A percentile compares a stretch with the other conserved stretches of the same genome.
Evolutionary conservation across 2,888 invertebrate species (phyloP).

Genomic region (Allygus modestus): DNA sequence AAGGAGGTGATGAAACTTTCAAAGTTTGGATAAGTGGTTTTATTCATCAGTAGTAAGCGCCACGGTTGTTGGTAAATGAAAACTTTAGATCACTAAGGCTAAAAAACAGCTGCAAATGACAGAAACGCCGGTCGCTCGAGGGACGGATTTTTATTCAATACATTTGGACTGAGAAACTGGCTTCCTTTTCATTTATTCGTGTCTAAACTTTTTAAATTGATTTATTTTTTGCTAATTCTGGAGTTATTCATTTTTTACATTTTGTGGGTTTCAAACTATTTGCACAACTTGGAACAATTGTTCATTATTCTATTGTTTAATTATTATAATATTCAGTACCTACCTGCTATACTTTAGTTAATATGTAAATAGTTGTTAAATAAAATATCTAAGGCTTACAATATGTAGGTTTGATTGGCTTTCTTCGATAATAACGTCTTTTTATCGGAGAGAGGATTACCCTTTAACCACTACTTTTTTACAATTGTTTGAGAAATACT

Average conservation of each 20-base stretch:
- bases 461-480: too few species aligned
- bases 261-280: background rate
- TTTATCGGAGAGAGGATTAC: too few species aligned
- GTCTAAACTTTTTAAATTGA: conserved; percentile 45
- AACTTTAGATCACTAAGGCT: conserved; percentile 41
- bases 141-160: conserved; percentile 54
- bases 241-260: background rate
- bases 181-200: conserved; percentile 43
- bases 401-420: too few species aligned
- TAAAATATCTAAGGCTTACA: too few species aligned
- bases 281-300: too few species aligned
- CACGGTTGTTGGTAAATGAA: conserved; percentile 43
- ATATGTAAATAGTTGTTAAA: too few species aligned
- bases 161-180: conserved; percentile 19
- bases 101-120: conserved; percentile 53
- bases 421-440: too few species aligned
- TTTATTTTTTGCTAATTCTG: conserved; percentile 25
- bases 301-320: too few species aligned
- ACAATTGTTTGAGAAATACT: too few species aligned
- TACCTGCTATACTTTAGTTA: too few species aligned
- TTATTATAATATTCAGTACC: too few species aligned
- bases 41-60: conserved; percentile 15
- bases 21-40: conserved; percentile 38
- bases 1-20: conserved; percentile 12
- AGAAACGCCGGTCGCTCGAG: conserved; percentile 29